Evolutionary conservation across 2,888 invertebrate genomes (phyloP), one percentile per base, ranked within the genome.

Genomic region (Bellardia pandia): DNA sequence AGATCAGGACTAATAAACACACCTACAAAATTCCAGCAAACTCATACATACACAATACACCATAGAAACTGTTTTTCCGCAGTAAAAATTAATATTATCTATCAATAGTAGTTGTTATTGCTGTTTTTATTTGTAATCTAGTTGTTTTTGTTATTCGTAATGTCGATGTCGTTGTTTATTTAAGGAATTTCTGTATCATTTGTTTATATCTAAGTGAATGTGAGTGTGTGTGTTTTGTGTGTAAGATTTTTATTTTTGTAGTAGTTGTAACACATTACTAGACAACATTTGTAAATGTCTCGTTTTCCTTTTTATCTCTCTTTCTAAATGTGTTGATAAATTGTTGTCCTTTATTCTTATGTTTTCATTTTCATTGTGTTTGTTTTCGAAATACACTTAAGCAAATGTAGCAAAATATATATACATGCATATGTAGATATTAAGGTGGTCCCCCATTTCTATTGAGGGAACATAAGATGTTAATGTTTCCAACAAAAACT

Each of bases 321-420:
- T n/a, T 40, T 74, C 13, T 33, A 62, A 78, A 86, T 86, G 74
- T 75, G 64, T 75, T 86, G 64, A 78, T 78, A 86, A 86, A 83
- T 75, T 74, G 72, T 86, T 81, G 72, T 85, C 42, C 72, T 81
- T 56, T 66, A 72, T 64, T 56, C 74, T 56, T 68, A 58, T 53
- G 48, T 68, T 53, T 33, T 72, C n/a, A 2, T 62, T 62, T 76
- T 64, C 76, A 66, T 71, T 77, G 76, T 77, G 76, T 77, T 60
- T 77, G 11, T 51, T 81, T 48, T 42, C n/a, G 66, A 33, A 68
- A 51, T 48, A 42, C 45, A 72, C 9, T 69, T 58, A 8, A 60
- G 13, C 4, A 69, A 33, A 33, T 23, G 23, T 23, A 23, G 23
- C 23, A 23, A 23, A 23, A 23, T 23, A 23, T 23, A 23, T 23